Evolutionary conservation across 2,888 invertebrate species (phyloP).

Genomic region (Brenthis daphne): DNA sequence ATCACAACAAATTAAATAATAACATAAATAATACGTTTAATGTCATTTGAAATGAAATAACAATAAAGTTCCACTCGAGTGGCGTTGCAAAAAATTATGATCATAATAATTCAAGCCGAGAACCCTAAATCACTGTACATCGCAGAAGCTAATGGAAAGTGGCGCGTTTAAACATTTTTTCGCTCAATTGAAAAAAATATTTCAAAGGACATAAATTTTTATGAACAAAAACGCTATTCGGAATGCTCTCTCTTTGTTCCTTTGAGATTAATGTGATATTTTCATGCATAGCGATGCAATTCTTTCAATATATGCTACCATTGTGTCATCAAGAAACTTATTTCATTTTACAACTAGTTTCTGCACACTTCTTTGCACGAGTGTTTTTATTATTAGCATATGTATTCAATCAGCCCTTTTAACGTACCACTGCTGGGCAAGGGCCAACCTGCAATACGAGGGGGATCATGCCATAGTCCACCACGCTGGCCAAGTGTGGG

Average conservation of each 20-base stretch:
- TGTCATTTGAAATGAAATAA: slow-evolving; percentile 24
- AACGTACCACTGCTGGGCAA: too few relatives aligned
- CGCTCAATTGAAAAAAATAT: slow-evolving; percentile 57
- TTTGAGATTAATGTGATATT: slow-evolving; percentile 38
- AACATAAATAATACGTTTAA: slow-evolving; percentile 11
- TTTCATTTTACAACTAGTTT: slow-evolving; percentile 5
- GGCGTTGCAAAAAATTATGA: slow-evolving; percentile 31
- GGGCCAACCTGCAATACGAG: too few relatives aligned
- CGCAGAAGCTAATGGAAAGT: slow-evolving; percentile 62
- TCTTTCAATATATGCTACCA: slow-evolving; percentile 26
- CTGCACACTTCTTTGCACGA: neutral
- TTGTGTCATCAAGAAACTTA: slow-evolving; percentile 4
- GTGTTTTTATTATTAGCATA: neutral
- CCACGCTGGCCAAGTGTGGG: too few relatives aligned
- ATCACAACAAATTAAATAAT: slow-evolving; percentile 1
- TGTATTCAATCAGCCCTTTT: neutral
- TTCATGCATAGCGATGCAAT: slow-evolving; percentile 30
- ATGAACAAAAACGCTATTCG: slow-evolving; percentile 38
- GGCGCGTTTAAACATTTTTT: slow-evolving; percentile 57
- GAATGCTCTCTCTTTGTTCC: slow-evolving; percentile 37
- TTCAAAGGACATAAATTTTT: slow-evolving; percentile 43
- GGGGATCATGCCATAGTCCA: too few relatives aligned
- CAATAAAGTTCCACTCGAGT: slow-evolving; percentile 35
- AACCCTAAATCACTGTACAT: slow-evolving; percentile 62
- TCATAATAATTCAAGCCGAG: slow-evolving; percentile 49